These are phyloP conservation scores for Phrixothrix hirtus DNA, from an alignment of 2,888 invertebrate genomes.

Conservation along the genomic window DNA sequence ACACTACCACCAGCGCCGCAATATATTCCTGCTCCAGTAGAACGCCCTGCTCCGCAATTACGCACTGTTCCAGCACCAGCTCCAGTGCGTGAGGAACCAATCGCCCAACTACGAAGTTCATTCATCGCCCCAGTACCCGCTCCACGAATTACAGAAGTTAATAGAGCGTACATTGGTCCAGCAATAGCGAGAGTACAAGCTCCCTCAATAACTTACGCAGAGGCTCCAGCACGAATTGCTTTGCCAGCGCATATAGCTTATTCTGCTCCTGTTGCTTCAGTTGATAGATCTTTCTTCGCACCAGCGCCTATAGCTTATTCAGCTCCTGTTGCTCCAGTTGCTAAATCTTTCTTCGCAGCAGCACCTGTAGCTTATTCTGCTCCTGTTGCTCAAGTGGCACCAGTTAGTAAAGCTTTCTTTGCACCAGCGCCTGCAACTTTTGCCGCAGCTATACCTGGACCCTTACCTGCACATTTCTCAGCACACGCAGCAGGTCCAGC, in stretches of 20 bases:
- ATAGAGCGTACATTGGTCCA: background rate
- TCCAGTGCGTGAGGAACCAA: background rate
- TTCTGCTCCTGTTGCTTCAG: background rate
- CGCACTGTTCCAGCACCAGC: background rate
- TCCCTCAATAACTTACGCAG: background rate
- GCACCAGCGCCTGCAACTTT: conserved; percentile 6
- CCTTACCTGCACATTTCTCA: background rate
- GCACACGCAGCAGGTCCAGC: background rate
- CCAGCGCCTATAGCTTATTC: background rate
- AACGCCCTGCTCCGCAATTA: background rate
- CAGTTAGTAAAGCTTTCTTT: conserved; percentile 18
- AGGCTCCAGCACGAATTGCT: too few relatives aligned
- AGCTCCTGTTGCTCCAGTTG: conserved; percentile 7
- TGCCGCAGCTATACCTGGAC: background rate
- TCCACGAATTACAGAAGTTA: background rate
- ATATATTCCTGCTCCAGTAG: background rate
- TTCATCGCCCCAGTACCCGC: background rate
- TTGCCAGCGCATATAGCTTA: too few relatives aligned
- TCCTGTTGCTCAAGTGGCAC: too few relatives aligned
- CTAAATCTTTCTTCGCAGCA: background rate
- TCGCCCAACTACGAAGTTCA: background rate
- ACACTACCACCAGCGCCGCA: background rate
- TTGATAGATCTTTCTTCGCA: background rate
- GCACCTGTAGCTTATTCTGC: conserved; percentile 10
- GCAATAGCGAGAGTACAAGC: background rate